Percentiles rank a stretch among this genome's conserved stretches.
Conservation (phyloP, 2,113 vertebrate species). For the Otocyon megalotis region DNA sequence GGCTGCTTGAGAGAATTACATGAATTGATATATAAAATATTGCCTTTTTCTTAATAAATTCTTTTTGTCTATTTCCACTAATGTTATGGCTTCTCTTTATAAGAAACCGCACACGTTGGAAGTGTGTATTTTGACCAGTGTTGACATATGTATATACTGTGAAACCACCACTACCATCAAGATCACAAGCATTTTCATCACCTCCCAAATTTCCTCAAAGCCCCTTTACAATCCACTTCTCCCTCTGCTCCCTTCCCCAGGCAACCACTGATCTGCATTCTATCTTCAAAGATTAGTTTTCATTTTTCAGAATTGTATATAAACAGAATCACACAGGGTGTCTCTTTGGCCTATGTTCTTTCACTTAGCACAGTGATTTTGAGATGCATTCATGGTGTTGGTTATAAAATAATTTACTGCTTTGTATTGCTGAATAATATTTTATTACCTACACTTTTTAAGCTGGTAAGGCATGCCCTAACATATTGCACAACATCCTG, state of each 20-base stretch:
- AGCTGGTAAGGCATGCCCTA: not conserved
- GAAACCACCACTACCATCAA: not conserved
- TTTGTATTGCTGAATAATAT: slow-evolving; percentile 10
- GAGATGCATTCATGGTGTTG: not conserved
- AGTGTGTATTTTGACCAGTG: not conserved
- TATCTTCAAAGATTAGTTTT: not conserved
- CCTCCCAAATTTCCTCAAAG: not conserved
- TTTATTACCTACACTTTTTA: not conserved
- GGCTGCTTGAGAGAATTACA: not conserved
- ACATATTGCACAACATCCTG: not conserved
- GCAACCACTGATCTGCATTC: not conserved
- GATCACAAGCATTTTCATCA: not conserved
- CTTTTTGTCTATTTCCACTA: not conserved
- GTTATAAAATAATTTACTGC: not conserved
- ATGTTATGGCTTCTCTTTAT: not conserved
- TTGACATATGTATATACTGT: not conserved
- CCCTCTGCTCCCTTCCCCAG: too few species aligned
- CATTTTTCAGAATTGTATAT: slow-evolving; percentile 6
- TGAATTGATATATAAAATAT: not conserved
- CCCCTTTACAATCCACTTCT: not conserved
- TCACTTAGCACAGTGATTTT: not conserved
- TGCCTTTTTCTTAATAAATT: not conserved
- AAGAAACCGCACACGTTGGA: not conserved
- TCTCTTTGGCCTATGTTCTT: not conserved
- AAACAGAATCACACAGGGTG: not conserved